Base-by-base conservation (phyloP, 2,113 vertebrate species). In the Opisthocomus hoazin region DNA sequence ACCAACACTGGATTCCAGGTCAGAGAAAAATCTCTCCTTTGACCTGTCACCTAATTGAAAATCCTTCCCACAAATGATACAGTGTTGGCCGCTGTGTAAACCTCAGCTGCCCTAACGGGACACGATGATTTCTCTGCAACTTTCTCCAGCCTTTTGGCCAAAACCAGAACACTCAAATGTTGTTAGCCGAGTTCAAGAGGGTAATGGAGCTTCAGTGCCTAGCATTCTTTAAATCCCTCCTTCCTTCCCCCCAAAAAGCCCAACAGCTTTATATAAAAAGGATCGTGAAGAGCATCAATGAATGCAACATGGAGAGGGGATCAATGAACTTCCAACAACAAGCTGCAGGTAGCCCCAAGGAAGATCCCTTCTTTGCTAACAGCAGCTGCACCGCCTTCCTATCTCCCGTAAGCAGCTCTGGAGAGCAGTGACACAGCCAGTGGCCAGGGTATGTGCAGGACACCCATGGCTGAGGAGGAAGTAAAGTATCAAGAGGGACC, bases 331-430 rank as follows among this genome's bases (percentile, higher is more conserved):
- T 65, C 18, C 0, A 2, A 6, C 13, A 83, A 70, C 50, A 73
- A 7, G 10, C 41, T 65, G 37, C 1, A 1, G 43, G 53, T 43
- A 86, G 36, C 9, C 39, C 45, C 1, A 0, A 58, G 45, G 37
- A 76, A 69, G 15, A 77, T 92, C 41, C 64, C n/a, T 82, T 65
- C 19, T 69, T 45, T 80, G 48, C 23, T 90, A 68, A 74, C 36
- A 48, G 63, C 26, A 64, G 53, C 24, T 69, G 36, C 57, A 48
- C 11, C 2, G 10, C 11, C 27, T 84, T 68, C 39, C 36, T 23
- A 5, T 57, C 45, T 90, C 36, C 37, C 43, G 9, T n/a, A 34
- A 73, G 32, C 12, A 18, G 23, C 19, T 54, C 43, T 71, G 19
- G 63, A 84, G 66, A 54, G 43, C 73, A 68, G 43, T 9, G 1